phyloP scores from a whole-genome alignment of 2,113 vertebrate species.

The Saguinus midas region DNA sequence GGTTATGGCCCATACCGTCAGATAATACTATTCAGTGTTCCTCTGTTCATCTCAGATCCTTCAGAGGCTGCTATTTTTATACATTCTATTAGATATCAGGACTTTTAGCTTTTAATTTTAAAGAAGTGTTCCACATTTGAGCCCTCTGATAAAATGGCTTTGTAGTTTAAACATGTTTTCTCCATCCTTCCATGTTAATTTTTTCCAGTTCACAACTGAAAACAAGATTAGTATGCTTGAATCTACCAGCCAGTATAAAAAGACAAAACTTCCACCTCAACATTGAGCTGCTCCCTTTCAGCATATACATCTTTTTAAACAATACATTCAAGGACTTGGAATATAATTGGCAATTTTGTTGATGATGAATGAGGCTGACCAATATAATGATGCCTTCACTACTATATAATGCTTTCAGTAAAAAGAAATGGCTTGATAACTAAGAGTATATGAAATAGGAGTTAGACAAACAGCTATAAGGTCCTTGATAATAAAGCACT shows the following conservation, averaged over 20 bases:
- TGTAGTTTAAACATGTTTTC: constrained; percentile 53
- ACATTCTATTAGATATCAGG: constrained; percentile 51
- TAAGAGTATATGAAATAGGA: constrained; percentile 18
- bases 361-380: constrained; percentile 57
- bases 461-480: constrained; percentile 30
- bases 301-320: constrained; percentile 62
- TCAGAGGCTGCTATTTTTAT: constrained; percentile 40
- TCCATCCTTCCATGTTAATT: constrained; percentile 50
- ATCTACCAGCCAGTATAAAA: constrained; percentile 42
- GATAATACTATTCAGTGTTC: not conserved
- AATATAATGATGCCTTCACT: constrained; percentile 25
- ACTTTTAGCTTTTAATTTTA: constrained; percentile 58
- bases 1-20: constrained; percentile 1
- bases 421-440: constrained; percentile 24
- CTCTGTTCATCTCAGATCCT: constrained; percentile 13
- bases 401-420: constrained; percentile 25
- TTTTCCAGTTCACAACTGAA: constrained; percentile 46
- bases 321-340: constrained; percentile 61
- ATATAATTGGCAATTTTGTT: constrained; percentile 55
- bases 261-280: constrained; percentile 50
- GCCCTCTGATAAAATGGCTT: constrained; percentile 52
- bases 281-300: constrained; percentile 51
- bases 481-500: constrained; percentile 37
- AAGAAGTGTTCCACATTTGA: constrained; percentile 48
- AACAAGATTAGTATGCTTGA: constrained; percentile 50